Conservation (phyloP, 2,113 vertebrate genomes). For the Anoura caudifer region DNA sequence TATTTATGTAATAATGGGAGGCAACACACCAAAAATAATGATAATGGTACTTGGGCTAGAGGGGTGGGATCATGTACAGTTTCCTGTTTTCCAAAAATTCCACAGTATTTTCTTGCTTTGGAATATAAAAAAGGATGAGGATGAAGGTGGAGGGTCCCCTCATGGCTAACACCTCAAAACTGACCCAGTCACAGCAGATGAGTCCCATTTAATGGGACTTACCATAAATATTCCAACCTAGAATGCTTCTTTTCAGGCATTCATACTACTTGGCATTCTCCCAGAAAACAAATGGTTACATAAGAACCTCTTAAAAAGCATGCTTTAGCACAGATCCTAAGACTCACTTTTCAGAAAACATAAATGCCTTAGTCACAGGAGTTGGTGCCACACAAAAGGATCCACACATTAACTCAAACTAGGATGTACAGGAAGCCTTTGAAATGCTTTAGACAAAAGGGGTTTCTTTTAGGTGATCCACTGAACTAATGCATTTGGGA, state of each 20-base stretch:
- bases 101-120: neutral
- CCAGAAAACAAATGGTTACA: neutral
- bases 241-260: neutral
- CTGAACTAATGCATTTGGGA: no score
- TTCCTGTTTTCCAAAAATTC: neutral
- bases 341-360: neutral
- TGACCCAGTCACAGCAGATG: neutral
- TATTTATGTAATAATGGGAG: neutral
- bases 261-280: neutral
- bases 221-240: no score
- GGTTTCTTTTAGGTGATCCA: neutral
- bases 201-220: neutral
- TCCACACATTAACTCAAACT: neutral
- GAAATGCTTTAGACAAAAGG: neutral
- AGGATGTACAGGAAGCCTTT: neutral
- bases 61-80: no score
- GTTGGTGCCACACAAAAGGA: neutral
- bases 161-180: neutral
- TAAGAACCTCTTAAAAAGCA: neutral
- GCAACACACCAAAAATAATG: accelerated
- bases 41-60: neutral
- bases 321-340: neutral
- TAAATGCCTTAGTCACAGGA: neutral
- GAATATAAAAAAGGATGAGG: neutral
- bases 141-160: no score